Conservation (phyloP, 2,113 vertebrate species). For the Drymodes brunneopygia region DNA sequence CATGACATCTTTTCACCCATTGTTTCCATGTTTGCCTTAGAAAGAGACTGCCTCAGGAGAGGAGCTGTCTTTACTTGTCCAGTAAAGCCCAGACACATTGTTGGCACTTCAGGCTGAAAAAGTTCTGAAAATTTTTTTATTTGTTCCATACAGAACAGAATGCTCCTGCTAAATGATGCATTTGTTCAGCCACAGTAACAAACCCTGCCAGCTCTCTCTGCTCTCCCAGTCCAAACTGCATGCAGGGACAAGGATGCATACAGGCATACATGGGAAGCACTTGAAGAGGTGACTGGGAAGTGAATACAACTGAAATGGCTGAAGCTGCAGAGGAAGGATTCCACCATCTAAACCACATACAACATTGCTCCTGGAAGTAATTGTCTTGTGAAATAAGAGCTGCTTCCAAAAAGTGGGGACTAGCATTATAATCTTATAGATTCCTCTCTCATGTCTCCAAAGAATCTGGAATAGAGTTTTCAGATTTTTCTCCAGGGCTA, state of each 20-base stretch:
- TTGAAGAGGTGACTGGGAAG: neutral
- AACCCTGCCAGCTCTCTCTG: neutral
- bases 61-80: neutral
- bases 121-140: constrained; percentile 34
- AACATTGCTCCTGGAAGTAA: neutral
- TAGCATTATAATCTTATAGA: neutral
- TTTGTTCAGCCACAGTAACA: constrained; percentile 16
- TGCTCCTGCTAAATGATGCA: neutral
- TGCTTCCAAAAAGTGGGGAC: neutral
- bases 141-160: constrained; percentile 45
- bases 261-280: neutral
- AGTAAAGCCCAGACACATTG: constrained; percentile 1
- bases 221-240: neutral
- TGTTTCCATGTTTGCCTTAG: constrained; percentile 8
- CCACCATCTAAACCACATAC: neutral
- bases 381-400: neutral
- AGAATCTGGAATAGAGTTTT: neutral
- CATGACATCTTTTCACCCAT: neutral
- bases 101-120: constrained; percentile 6
- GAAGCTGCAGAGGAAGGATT: neutral
- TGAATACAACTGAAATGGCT: neutral
- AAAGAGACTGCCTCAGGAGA: constrained; percentile 7
- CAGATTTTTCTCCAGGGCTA: neutral
- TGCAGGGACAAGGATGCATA: neutral
- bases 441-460: neutral